Percentiles rank a stretch among this genome's conserved stretches.
phyloP scores from a whole-genome alignment of 2,113 vertebrate species.

The Synchiropus splendidus region DNA sequence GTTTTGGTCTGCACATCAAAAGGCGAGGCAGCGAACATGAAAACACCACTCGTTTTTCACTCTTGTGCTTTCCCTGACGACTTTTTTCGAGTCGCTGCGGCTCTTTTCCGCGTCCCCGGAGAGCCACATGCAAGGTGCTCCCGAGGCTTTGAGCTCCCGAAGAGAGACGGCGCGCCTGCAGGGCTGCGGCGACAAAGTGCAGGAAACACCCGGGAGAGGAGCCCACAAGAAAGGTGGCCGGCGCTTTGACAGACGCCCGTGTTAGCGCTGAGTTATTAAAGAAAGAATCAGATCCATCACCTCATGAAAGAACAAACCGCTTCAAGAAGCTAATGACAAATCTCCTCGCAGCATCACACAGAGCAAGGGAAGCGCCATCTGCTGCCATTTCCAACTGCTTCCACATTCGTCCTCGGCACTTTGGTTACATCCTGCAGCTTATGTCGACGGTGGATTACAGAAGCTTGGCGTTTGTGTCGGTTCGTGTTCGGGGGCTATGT shows the following conservation, averaged over 20 bases:
- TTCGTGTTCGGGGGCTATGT: slow-evolving; percentile 23
- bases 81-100: slow-evolving; percentile 28
- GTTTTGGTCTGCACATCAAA: slow-evolving; percentile 64
- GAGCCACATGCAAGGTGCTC: slow-evolving; percentile 46
- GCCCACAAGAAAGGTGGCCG: slow-evolving; percentile 26
- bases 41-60: slow-evolving; percentile 47
- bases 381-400: slow-evolving; percentile 41
- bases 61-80: slow-evolving; percentile 27
- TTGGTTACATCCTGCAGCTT: slow-evolving; percentile 62
- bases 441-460: slow-evolving; percentile 59
- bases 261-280: slow-evolving; percentile 24
- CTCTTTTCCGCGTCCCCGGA: slow-evolving; percentile 35
- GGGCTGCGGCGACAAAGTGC: slow-evolving; percentile 41
- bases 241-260: slow-evolving; percentile 15
- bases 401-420: slow-evolving; percentile 49
- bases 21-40: slow-evolving; percentile 57
- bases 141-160: slow-evolving; percentile 47
- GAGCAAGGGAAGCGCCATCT: slow-evolving; percentile 55
- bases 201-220: slow-evolving; percentile 23
- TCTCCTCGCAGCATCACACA: slow-evolving; percentile 37
- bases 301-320: slow-evolving; percentile 32
- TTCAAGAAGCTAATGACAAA: slow-evolving; percentile 25
- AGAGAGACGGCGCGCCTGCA: slow-evolving; percentile 42
- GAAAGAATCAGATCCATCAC: slow-evolving; percentile 16
- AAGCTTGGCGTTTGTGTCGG: slow-evolving; percentile 34